A percentile compares a stretch with the other conserved stretches of the same genome.
These are phyloP conservation scores for Lontra canadensis DNA, from an alignment of 2,113 vertebrate species.

Conservation along the genomic window DNA sequence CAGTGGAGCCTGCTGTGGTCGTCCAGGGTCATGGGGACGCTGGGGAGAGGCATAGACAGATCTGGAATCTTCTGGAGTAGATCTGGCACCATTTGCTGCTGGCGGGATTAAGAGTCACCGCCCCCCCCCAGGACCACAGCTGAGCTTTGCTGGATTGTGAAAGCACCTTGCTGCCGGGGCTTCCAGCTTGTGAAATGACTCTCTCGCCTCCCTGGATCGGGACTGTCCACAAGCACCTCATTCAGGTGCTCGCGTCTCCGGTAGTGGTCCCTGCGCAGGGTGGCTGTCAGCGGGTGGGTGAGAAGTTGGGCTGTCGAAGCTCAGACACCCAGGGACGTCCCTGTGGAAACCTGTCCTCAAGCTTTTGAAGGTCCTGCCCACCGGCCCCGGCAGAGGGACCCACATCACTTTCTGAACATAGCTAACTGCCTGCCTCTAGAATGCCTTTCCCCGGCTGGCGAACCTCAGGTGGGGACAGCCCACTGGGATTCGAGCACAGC, in stretches of 20 bases:
- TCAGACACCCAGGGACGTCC: not conserved
- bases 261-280: not conserved
- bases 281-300: not conserved
- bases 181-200: not conserved
- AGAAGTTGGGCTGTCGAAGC: not conserved
- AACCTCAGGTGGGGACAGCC: not conserved
- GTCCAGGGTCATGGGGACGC: not conserved
- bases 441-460: not conserved
- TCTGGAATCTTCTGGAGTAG: not conserved
- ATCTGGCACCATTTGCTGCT: not conserved
- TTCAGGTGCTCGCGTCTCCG: rapidly evolving
- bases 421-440: not conserved
- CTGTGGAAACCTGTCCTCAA: not conserved
- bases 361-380: not conserved
- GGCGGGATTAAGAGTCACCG: not conserved
- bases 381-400: not conserved
- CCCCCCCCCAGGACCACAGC: not conserved
- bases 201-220: not conserved
- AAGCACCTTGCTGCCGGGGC: rapidly evolving
- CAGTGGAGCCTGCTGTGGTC: not conserved
- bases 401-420: not conserved
- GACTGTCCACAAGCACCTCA: not conserved
- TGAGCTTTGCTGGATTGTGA: not conserved
- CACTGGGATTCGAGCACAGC: rapidly evolving
- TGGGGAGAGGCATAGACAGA: not conserved